Evolutionary conservation across 2,797 vertebrate species (phyloP).

Genomic region (Percopsis omiscomaycus): DNA sequence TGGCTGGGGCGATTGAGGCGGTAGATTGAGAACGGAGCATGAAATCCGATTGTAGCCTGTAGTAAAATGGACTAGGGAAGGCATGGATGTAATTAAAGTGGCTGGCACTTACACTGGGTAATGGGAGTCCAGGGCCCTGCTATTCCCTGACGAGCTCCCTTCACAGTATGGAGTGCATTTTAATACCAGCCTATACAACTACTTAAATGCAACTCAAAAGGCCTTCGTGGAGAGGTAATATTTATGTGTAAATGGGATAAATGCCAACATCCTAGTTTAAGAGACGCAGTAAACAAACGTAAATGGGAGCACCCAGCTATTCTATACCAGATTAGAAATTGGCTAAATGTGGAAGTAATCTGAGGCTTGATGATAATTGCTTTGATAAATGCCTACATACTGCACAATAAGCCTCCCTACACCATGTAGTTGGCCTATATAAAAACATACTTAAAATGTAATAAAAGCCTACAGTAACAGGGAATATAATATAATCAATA

Average conservation of each 20-base stretch:
- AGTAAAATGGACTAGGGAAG: constrained; percentile 75
- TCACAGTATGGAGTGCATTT: constrained; percentile 85
- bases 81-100: constrained; percentile 82
- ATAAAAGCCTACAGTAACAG: constrained; percentile 12
- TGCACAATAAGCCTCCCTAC: not conserved
- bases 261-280: constrained; percentile 92
- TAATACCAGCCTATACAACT: constrained; percentile 92
- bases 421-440: not conserved
- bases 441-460: not conserved
- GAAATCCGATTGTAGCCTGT: constrained; percentile 73
- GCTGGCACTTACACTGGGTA: constrained; percentile 82
- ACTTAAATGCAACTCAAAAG: constrained; percentile 93
- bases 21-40: constrained; percentile 65
- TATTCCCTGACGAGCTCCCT: constrained; percentile 85
- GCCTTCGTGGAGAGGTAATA: constrained; percentile 93
- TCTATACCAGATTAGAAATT: no score
- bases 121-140: constrained; percentile 83
- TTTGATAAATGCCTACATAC: constrained; percentile 3
- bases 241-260: constrained; percentile 97
- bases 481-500: not conserved
- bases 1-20: constrained; percentile 56
- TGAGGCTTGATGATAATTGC: constrained; percentile 3
- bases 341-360: no score
- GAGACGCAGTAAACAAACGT: constrained; percentile 84
- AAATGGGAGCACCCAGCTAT: not conserved